Evolutionary conservation across 2,888 invertebrate species (phyloP).

Genomic region (Sisyra terminalis): DNA sequence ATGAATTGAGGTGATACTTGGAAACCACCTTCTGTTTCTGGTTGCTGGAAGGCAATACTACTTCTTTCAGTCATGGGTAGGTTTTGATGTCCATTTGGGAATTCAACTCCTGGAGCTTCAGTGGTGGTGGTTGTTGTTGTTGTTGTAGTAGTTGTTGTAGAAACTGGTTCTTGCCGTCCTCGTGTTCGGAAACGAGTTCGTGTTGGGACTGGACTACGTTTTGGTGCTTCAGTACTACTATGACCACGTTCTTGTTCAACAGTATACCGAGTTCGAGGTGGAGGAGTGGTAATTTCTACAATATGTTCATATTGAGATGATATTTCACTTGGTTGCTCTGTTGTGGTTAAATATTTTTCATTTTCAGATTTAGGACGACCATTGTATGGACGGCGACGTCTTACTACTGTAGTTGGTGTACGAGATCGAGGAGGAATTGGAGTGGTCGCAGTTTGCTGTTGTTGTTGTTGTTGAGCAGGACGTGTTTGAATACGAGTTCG

Average conservation of each 20-base stretch:
- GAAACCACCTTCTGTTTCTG: slow-evolving; percentile 12
- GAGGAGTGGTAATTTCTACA: slow-evolving; percentile 7
- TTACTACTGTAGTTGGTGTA: slow-evolving; percentile 16
- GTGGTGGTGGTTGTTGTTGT: not conserved
- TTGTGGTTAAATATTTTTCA: slow-evolving; percentile 11
- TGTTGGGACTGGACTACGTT: not conserved
- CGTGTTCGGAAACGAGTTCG: slow-evolving; percentile 1
- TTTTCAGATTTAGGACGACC: slow-evolving; percentile 16
- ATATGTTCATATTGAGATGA: not conserved
- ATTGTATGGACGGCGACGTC: slow-evolving; percentile 27
- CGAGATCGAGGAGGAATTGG: slow-evolving; percentile 19
- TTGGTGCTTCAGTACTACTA: not conserved
- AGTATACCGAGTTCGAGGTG: slow-evolving; percentile 7
- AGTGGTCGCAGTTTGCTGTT: slow-evolving; percentile 20
- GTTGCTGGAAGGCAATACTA: slow-evolving; percentile 12
- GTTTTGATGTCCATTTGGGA: not conserved
- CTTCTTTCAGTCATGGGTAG: slow-evolving; percentile 3
- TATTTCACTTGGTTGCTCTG: slow-evolving; percentile 7
- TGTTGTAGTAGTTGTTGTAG: slow-evolving; percentile 2
- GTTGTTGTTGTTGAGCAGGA: slow-evolving; percentile 26
- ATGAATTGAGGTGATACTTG: slow-evolving; percentile 10
- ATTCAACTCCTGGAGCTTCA: not conserved
- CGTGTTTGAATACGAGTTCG: slow-evolving; percentile 7
- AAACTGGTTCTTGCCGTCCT: not conserved
- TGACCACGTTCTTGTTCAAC: slow-evolving; percentile 15